Evolutionary conservation across 1,140 invertebrate genomes (phyloP).

Genomic region (Ostrea edulis): DNA sequence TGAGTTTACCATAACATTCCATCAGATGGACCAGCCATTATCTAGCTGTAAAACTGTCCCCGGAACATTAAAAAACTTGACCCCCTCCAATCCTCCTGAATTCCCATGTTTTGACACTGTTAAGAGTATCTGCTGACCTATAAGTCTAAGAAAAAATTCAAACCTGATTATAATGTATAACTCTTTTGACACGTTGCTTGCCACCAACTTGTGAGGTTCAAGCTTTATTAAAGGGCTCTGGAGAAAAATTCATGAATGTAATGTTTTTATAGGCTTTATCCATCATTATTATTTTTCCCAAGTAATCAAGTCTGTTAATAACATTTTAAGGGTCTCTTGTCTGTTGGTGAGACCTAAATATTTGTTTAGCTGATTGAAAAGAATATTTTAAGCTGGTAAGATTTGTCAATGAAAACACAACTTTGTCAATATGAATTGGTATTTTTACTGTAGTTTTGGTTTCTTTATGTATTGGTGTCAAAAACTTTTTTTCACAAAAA

Average conservation of each 20-base stretch:
- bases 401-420: slow-evolving; percentile 29
- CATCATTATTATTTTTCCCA: neutral
- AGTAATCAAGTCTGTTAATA: slow-evolving; percentile 33
- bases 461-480: slow-evolving; percentile 13
- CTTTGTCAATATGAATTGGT: neutral
- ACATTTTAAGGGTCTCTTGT: slow-evolving; percentile 27
- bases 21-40: neutral
- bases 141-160: neutral
- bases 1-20: neutral
- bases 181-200: slow-evolving; percentile 26
- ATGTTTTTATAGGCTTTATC: slow-evolving; percentile 21
- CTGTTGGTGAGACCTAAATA: slow-evolving; percentile 1
- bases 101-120: neutral
- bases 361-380: slow-evolving; percentile 1
- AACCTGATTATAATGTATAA: slow-evolving; percentile 12
- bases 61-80: neutral
- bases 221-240: neutral
- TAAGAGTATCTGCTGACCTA: neutral
- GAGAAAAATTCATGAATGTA: slow-evolving; percentile 14
- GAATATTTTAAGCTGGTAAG: slow-evolving; percentile 15
- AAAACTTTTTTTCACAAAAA: neutral
- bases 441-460: slow-evolving; percentile 7
- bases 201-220: slow-evolving; percentile 15
- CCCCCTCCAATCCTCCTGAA: neutral
- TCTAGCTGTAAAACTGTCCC: slow-evolving; percentile 5